A percentile compares a stretch with the other conserved stretches of the same genome.
phyloP scores from a whole-genome alignment of 2,888 invertebrate species.

The Gisinianus flammeolus region DNA sequence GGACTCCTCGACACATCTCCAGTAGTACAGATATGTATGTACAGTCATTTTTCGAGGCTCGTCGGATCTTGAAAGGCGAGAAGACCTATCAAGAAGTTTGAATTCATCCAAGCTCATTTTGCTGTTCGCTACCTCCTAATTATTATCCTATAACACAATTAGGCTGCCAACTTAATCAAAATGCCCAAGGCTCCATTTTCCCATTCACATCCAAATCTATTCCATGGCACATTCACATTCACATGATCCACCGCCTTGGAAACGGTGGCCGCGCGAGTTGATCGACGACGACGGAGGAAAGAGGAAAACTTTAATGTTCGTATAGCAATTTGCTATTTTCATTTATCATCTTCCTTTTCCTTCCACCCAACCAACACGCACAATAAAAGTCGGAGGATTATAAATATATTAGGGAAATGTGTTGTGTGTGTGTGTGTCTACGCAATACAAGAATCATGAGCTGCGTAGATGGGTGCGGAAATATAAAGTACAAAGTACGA shows the following conservation, averaged over 20 bases:
- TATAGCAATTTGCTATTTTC: neutral
- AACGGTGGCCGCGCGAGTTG: neutral
- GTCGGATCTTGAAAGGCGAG: neutral
- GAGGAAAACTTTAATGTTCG: neutral
- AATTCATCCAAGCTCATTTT: slow-evolving; percentile 25
- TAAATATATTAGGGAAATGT: neutral
- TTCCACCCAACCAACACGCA: neutral
- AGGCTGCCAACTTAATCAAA: slow-evolving; percentile 25
- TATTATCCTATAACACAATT: slow-evolving; percentile 24
- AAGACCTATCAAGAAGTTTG: neutral
- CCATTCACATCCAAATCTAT: neutral
- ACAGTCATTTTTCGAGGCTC: neutral
- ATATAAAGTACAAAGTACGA: neutral
- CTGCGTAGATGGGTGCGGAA: neutral
- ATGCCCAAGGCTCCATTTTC: slow-evolving; percentile 20
- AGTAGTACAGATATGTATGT: neutral
- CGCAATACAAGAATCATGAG: neutral
- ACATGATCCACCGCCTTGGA: neutral
- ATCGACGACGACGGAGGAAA: neutral
- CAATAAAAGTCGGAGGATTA: neutral
- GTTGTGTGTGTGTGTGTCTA: neutral
- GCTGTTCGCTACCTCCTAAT: slow-evolving; percentile 27
- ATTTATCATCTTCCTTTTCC: neutral
- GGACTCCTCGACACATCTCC: neutral
- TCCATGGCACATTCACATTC: neutral